Conservation (phyloP, 2,113 vertebrate species). For the Daubentonia madagascariensis region DNA sequence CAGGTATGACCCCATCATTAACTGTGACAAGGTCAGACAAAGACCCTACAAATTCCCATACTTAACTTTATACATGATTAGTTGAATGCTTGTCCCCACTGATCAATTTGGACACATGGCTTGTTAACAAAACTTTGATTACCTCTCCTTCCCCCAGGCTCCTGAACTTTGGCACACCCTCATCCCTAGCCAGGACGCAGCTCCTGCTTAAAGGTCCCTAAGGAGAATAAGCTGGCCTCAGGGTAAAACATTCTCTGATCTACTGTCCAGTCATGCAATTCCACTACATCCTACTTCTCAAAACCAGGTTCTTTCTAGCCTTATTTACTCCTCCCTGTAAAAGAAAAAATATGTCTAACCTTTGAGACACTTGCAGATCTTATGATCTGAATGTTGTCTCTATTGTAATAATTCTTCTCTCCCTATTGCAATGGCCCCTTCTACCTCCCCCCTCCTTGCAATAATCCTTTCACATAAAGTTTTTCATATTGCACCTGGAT, state of each 20-base stretch:
- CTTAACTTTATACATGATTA: not conserved
- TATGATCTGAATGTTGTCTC: not conserved
- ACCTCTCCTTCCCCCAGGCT: not conserved
- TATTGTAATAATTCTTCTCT: not conserved
- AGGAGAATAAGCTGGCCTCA: no score
- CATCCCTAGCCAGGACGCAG: not conserved
- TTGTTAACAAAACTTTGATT: not conserved
- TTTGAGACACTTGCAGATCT: not conserved
- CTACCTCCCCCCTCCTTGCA: rapidly evolving
- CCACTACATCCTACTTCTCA: no score
- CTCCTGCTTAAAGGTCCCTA: not conserved
- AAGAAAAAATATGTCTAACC: not conserved
- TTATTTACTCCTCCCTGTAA: not conserved
- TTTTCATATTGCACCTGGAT: not conserved
- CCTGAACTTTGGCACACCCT: not conserved
- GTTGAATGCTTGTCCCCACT: not conserved
- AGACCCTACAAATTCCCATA: not conserved
- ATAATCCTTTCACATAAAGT: not conserved
- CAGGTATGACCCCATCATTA: not conserved
- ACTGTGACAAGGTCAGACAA: not conserved
- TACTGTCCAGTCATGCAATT: not conserved
- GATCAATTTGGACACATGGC: not conserved
- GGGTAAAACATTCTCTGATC: not conserved
- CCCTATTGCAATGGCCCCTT: rapidly evolving
- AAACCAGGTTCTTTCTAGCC: not conserved